phyloP scores from a whole-genome alignment of 2,888 invertebrate species.

The Ptilodon capucinus region DNA sequence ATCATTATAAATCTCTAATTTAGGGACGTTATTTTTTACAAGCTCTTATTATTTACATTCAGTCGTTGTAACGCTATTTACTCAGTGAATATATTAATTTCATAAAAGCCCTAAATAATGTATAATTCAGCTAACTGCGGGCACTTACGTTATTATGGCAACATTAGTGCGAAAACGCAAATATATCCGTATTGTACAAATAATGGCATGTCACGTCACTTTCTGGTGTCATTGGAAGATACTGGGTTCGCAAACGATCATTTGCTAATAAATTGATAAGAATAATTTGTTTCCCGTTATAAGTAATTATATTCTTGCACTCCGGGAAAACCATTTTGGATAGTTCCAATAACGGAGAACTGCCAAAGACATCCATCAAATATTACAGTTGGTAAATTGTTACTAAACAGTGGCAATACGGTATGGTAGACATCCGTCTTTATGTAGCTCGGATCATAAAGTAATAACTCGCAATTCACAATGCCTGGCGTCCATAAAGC shows the following conservation, averaged over 20 bases:
- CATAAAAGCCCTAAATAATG: conserved; percentile 28
- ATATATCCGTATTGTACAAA: conserved; percentile 56
- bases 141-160: conserved; percentile 67
- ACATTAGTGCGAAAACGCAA: conserved; percentile 57
- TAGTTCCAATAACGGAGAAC: no score
- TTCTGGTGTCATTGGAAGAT: conserved; percentile 20
- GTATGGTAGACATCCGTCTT: conserved; percentile 49
- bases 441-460: conserved; percentile 30
- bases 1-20: conserved; percentile 35
- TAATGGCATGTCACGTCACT: conserved; percentile 48
- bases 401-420: conserved; percentile 26
- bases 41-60: conserved; percentile 64
- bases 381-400: conserved; percentile 14
- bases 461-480: conserved; percentile 21
- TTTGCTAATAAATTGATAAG: conserved; percentile 13
- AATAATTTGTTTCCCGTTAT: conserved; percentile 18
- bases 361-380: conserved; percentile 21
- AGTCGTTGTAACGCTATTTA: conserved; percentile 50
- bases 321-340: conserved; percentile 13
- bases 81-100: conserved; percentile 18
- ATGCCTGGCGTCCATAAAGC: no score
- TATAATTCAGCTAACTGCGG: conserved; percentile 32
- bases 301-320: conserved; percentile 28
- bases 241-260: conserved; percentile 10
- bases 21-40: conserved; percentile 49